A percentile compares a stretch with the other conserved stretches of the same genome.
Evolutionary conservation across 53 echinoderm and acorn worm genomes (phyloP).

Genomic region (Crossaster papposus): DNA sequence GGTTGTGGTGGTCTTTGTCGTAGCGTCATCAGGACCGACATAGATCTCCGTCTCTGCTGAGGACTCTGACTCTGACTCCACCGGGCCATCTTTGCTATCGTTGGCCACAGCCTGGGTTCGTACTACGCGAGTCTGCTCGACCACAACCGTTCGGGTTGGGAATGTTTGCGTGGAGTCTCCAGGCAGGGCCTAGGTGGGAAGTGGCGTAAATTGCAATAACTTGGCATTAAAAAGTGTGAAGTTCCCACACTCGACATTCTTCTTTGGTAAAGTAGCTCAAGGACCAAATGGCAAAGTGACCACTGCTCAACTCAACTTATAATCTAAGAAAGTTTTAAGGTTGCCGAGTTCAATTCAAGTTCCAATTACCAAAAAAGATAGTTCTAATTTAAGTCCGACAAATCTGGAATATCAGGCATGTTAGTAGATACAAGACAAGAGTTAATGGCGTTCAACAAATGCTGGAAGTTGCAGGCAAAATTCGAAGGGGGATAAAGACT

Average conservation of each 20-base stretch:
- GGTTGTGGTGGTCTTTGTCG: constrained; percentile 29
- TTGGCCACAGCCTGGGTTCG: constrained; percentile 60
- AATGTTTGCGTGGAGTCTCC: constrained; percentile 57
- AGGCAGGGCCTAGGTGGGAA: constrained; percentile 55
- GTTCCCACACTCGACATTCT: background rate
- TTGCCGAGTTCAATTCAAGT: background rate
- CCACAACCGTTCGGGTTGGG: constrained; percentile 75
- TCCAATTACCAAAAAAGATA: background rate
- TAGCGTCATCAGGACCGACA: constrained; percentile 67
- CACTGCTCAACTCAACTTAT: background rate
- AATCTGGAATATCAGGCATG: constrained; percentile 12
- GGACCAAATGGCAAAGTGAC: background rate
- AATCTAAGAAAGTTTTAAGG: background rate
- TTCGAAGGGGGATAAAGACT: background rate
- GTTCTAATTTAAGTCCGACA: background rate
- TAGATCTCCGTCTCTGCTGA: constrained; percentile 85
- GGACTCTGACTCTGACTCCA: constrained; percentile 81
- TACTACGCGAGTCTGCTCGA: constrained; percentile 82
- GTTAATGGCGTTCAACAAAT: constrained; percentile 19
- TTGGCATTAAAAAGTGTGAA: constrained; percentile 12
- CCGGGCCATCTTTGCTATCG: constrained; percentile 56
- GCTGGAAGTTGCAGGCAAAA: background rate
- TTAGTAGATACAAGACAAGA: constrained; percentile 29
- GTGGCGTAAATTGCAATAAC: constrained; percentile 52
- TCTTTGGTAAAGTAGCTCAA: background rate